Evolutionary conservation across 2,888 invertebrate genomes (phyloP).

Genomic region (Folsomia manolachei): DNA sequence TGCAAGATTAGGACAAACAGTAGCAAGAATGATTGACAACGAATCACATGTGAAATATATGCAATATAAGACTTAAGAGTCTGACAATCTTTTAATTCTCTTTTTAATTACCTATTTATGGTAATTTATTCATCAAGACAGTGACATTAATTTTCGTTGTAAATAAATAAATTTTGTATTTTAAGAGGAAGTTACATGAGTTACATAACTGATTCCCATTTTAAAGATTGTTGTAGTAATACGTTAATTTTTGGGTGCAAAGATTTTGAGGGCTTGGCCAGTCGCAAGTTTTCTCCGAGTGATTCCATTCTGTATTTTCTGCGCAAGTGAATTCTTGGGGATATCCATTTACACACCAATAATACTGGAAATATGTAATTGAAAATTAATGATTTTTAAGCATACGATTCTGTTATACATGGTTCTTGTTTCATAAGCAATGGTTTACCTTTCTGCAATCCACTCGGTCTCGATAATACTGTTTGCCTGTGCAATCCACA

Average conservation of each 20-base stretch:
- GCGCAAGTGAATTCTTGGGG: conserved; percentile 72
- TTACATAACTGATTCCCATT: no score
- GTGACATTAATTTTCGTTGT: neutral
- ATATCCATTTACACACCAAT: conserved; percentile 77
- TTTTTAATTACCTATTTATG: neutral
- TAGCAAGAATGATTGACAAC: no score
- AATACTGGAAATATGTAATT: conserved; percentile 64
- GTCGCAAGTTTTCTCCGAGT: conserved; percentile 69
- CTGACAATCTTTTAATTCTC: neutral
- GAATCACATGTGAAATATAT: neutral
- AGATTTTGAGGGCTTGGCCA: conserved; percentile 63
- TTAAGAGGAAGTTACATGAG: no score
- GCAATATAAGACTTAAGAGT: neutral
- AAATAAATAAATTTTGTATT: neutral
- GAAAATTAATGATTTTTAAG: conserved; percentile 33
- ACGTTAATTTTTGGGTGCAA: conserved; percentile 25
- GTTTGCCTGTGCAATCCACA: conserved; percentile 35
- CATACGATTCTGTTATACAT: neutral
- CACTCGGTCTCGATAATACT: conserved; percentile 47
- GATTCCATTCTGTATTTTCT: conserved; percentile 72
- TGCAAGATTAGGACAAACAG: no score
- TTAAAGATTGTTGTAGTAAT: conserved; percentile 23
- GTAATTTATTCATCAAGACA: neutral
- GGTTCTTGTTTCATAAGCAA: neutral
- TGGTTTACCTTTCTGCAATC: conserved; percentile 48